Evolutionary conservation across 2,113 vertebrate species (phyloP), one percentile per base, ranked within the genome.

Genomic region (Promerops cafer): DNA sequence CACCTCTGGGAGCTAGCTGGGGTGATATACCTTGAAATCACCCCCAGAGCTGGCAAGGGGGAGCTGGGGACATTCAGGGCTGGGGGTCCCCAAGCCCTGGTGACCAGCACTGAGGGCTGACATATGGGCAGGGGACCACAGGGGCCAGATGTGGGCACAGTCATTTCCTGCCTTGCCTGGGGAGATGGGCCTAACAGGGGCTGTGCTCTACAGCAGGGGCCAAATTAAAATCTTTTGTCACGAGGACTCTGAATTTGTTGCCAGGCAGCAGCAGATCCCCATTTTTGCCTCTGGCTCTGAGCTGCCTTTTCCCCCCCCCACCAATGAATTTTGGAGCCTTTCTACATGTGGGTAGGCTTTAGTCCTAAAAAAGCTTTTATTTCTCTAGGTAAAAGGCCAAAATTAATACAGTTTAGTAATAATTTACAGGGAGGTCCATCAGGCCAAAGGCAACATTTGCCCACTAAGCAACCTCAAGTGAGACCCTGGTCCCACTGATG

Each of bases 311-410:
- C 0, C 26, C 16, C 16, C 42, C 11, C 47, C n/a, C 20, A 26
- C 24, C 21, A 35, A 26, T n/a, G 78, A 87, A 88, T n/a, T 44
- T 40, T 35, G n/a, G n/a, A 77, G 72, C 30, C 30, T 80, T 65
- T 69, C 53, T 74, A 42, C 8, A 2, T 49, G 82, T 64, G 64
- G 39, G 60, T 16, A 96, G 63, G 70, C 45, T 91, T 54, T 37
- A 57, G 59, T 65, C 68, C 49, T 4, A 0, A 91, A 9, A 12
- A 74, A 30, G 24, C 28, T 83, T 92, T 79, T 92, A 93, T 96
- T 94, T 96, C 64, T 81, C 71, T 71, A 83, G 88, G 93, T 94
- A 91, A 60, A 95, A 90, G 31, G 79, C 93, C 87, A 95, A 96
- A 81, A 84, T 94, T 95, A 88, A 94, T 92, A 78, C 20, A 4